Conservation (phyloP, 2,797 vertebrate genomes). For the Pangasius larnaudii region DNA sequence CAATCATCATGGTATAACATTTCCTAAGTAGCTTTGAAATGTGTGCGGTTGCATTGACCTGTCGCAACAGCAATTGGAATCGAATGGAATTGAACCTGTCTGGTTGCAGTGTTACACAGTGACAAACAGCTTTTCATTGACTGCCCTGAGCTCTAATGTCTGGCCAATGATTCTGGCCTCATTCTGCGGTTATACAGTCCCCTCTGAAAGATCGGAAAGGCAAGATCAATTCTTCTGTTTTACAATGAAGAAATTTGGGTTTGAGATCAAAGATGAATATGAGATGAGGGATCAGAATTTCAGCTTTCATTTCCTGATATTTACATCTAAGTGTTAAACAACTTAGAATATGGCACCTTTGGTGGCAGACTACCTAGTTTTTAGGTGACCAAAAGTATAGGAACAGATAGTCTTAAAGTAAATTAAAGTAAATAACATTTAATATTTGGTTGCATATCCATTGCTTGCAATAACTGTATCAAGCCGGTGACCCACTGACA, state of each 20-base stretch:
- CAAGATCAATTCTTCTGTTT: neutral
- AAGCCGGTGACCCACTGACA: neutral
- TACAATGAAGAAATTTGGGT: neutral
- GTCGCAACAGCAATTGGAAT: slow-evolving; percentile 14
- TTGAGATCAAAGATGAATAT: neutral
- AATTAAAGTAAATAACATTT: neutral
- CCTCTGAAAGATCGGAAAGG: neutral
- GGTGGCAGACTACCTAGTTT: neutral
- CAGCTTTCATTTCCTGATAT: neutral
- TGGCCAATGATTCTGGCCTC: neutral
- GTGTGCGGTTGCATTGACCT: neutral
- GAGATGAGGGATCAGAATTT: neutral
- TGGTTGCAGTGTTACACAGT: slow-evolving; percentile 6
- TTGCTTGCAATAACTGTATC: neutral
- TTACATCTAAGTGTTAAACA: neutral
- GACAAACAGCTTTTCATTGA: slow-evolving; percentile 23
- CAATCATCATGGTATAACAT: neutral
- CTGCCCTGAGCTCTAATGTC: neutral
- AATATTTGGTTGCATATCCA: neutral
- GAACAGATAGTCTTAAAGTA: neutral
- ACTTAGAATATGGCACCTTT: neutral
- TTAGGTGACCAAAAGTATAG: neutral
- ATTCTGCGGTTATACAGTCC: neutral
- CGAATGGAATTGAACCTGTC: slow-evolving; percentile 3
- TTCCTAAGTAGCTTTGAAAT: slow-evolving; percentile 1